Base-by-base conservation (phyloP, 2,797 vertebrate species). In the Leptatherina wallacei region DNA sequence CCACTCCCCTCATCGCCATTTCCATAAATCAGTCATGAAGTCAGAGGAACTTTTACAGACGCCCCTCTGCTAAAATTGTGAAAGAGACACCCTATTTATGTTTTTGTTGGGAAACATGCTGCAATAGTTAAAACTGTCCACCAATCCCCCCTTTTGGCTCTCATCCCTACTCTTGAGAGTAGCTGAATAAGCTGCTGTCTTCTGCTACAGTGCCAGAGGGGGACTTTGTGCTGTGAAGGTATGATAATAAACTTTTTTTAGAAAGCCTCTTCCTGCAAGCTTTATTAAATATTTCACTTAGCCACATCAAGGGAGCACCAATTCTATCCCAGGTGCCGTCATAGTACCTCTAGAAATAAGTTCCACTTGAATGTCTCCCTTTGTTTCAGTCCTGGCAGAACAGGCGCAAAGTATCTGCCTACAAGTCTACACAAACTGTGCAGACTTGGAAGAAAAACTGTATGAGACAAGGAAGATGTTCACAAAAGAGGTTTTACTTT, bases 1-100 rank as follows among this genome's bases (percentile, higher is more conserved):
- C 44, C 52, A 20, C 62, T 51, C 56, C 33, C 44, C 20, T 68
- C 61, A 0, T 20, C 36, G 56, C 33, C 33, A 67, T 56, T 44
- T 66, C 35, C 61, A 70, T 85, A 65, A 83, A 83, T 85, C 69
- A 35, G 58, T 77, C 60, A 74, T 77, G 67, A 80, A 69, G 56
- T 58, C 7, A 20, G 36, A 68, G 36, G 49, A 69, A 63, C 16
- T 3, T 3, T 9, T 61, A 29, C 38, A 6, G 9, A 18, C 24
- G 10, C 9, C 12, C 6, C 3, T 55, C n/a, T 18, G 1, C 35
- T 11, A 20, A 33, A 52, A 30, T 38, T 7, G 29, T 29, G 1
- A 12, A 10, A 44, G 42, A 2, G 5, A 27, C 35, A 61, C 40
- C 3, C n/a, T 65, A 44, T 58, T 47, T 71, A 33, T 0, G 42